These are phyloP conservation scores for Andrena cerasifolii DNA, from an alignment of 1,140 invertebrate genomes.

Conservation along the genomic window DNA sequence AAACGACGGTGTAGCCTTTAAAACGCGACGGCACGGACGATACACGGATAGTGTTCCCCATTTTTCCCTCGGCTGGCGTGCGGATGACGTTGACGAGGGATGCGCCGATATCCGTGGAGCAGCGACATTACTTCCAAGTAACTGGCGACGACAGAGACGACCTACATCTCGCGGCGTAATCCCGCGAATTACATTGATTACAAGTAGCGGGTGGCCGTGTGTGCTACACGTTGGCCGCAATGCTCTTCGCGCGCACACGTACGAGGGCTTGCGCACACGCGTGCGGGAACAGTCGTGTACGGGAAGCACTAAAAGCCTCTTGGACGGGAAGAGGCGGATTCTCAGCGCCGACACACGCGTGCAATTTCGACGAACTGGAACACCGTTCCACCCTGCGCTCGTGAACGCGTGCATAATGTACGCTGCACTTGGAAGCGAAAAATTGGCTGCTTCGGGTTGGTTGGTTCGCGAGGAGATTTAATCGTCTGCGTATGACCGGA, in stretches of 20 bases:
- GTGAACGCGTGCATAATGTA: slow-evolving; percentile 23
- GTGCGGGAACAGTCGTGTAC: neutral
- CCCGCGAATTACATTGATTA: slow-evolving; percentile 32
- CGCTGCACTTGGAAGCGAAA: neutral
- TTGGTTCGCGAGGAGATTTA: too few relatives aligned
- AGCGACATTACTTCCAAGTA: neutral
- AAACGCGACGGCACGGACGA: neutral
- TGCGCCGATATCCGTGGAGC: neutral
- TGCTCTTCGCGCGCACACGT: neutral
- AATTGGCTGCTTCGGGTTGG: too few relatives aligned
- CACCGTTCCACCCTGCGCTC: neutral
- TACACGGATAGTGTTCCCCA: neutral
- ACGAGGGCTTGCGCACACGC: neutral
- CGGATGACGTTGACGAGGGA: neutral
- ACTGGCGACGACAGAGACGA: neutral
- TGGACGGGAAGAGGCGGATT: slow-evolving; percentile 21
- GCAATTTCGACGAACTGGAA: neutral
- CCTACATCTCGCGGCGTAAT: slow-evolving; percentile 13
- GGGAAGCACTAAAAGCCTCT: slow-evolving; percentile 35
- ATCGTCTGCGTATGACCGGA: too few relatives aligned
- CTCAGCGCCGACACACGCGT: neutral
- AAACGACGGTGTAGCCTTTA: neutral
- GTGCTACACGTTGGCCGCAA: neutral
- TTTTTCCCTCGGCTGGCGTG: neutral
- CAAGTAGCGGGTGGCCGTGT: slow-evolving; percentile 6